Evolutionary conservation across 2,888 invertebrate species (phyloP).

Genomic region (Operophtera brumata): DNA sequence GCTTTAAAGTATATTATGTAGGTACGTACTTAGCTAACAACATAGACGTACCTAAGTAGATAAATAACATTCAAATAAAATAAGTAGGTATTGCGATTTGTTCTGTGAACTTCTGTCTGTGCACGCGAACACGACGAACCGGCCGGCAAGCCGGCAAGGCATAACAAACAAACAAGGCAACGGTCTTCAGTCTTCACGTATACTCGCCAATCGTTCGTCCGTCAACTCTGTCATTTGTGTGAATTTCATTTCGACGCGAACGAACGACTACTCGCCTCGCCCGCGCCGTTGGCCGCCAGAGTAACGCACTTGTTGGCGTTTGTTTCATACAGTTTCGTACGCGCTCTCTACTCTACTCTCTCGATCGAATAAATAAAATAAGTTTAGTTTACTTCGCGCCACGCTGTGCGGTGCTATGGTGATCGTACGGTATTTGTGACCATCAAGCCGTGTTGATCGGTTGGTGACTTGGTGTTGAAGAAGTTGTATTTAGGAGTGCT

Average conservation of each 20-base stretch:
- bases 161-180: no score
- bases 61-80: no score
- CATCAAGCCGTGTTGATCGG: no score
- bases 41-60: no score
- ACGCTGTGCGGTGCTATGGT: background rate
- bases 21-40: no score
- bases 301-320: background rate
- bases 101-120: no score
- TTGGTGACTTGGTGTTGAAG: background rate
- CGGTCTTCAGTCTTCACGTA: background rate
- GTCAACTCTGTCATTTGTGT: background rate
- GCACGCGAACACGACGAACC: background rate
- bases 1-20: no score
- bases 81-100: no score
- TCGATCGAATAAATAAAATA: background rate
- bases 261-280: background rate
- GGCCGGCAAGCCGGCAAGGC: background rate
- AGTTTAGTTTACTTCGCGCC: background rate
- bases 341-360: background rate
- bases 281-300: no score
- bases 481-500: background rate
- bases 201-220: no score
- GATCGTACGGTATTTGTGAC: background rate
- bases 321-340: background rate
- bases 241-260: conserved; percentile 6